Evolutionary conservation across 2,113 vertebrate genomes (phyloP), one percentile per base, ranked within the genome.

Genomic region (Benitochromis conjunctus): DNA sequence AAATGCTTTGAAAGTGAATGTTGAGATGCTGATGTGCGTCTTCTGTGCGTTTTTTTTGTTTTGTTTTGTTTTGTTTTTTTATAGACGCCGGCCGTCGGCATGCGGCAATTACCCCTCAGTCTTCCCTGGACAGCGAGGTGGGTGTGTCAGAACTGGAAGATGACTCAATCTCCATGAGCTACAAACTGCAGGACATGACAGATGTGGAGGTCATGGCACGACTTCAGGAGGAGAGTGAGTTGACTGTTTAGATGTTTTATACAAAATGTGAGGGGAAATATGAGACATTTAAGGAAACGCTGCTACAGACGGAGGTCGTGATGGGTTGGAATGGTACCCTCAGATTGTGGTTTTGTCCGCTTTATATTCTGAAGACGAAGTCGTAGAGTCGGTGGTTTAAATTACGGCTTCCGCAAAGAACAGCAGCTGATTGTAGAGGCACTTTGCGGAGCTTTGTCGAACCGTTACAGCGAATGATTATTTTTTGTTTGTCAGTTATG

Each of bases 191-290:
- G 92, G 98, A 99, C 94, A 98, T 99, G 94, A 99, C 98, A 1
- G 98, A 99, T 53, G 98, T 99, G 92, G 98, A 99, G 95, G 98
- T 99, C 93, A 99, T 99, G 98, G 98, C 98, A 82, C 97, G 98
- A 86, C 96, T 99, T 57, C 98, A 99, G 94, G 98, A 99, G 94
- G 98, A 99, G 95, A 99, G 98, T 99, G 97, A 79, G 98, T 97
- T 31, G 4, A 57, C 64, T 48, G 0, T 51, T 21, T 29, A 21
- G 5, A 54, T 66, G 29, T 56, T 69, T 55, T 10, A 34, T 53
- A 76, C 46, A n/a, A 76, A 76, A 76, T 76, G 71, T 53, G 26
- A 34, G 26, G 71, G 7, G 3, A 76, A n/a, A 48, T 76, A 51
- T 3, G 43, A 76, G 43, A 76, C 51, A 31, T 19, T 1, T 76